A percentile compares a stretch with the other conserved stretches of the same genome.
Evolutionary conservation across 2,797 vertebrate genomes (phyloP).

Genomic region (Neoniphon sammara): DNA sequence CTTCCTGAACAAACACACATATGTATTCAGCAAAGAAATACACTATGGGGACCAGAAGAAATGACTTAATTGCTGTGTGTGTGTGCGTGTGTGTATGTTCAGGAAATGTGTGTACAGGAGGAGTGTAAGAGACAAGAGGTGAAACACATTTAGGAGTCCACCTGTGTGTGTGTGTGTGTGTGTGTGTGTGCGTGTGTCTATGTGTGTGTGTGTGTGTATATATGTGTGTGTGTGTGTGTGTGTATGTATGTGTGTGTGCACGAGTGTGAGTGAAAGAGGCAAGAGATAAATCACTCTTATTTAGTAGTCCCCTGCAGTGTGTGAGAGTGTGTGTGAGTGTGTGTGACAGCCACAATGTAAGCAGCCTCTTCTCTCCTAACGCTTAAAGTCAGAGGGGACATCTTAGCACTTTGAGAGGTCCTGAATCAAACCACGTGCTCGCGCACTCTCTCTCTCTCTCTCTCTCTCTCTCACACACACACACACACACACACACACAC

Average conservation of each 20-base stretch:
- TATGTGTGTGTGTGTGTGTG: background rate
- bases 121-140: background rate
- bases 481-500: background rate
- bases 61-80: conserved; percentile 43
- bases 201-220: background rate
- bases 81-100: conserved; percentile 16
- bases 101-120: conserved; percentile 3
- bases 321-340: conserved; percentile 21
- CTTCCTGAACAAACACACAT: conserved; percentile 71
- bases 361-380: conserved; percentile 44
- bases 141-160: conserved; percentile 6
- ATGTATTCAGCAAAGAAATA: conserved; percentile 68
- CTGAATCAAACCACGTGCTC: conserved; percentile 15
- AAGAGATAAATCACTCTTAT: background rate
- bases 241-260: background rate
- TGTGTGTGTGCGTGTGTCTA: background rate
- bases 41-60: conserved; percentile 49
- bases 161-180: background rate
- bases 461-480: too few species aligned
- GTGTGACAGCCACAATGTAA: conserved; percentile 49
- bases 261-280: background rate
- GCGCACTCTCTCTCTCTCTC: too few species aligned
- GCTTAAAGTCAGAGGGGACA: conserved; percentile 59
- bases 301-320: background rate
- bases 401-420: conserved; percentile 59